Evolutionary conservation across 92 coral and sea anemone genomes (phyloP), one percentile per base, ranked within the genome.

Genomic region (Parazoanthus swiftii): DNA sequence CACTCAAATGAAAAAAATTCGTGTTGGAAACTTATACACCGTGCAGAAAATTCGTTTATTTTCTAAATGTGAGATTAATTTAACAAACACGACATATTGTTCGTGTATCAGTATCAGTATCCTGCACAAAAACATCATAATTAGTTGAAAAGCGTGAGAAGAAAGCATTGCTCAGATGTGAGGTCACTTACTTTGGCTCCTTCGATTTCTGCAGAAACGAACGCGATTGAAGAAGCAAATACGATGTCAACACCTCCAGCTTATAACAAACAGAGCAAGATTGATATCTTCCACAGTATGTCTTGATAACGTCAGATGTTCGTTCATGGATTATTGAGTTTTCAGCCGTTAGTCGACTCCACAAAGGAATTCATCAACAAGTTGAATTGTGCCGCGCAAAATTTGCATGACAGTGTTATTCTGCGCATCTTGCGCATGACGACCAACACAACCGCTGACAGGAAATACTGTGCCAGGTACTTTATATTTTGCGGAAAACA

Each of bases 301-400:
- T 71, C 43, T 46, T 68, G 78, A 70, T 48, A 84, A 21, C 25
- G 51, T 70, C 78, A 43, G 46, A 70, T 50, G 63, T 70, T 71
- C 79, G 8, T 14, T 74, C 87, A 68, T 71, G 42, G 79, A 84
- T 70, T 68, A 84, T 44, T 46, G 44, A 71, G 79, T 84, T 84
- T 84, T 43, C 79, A 70, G 87, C 87, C 87, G 87, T 84, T 84
- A 84, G 65, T 71, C 87, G 6, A 84, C 87, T 84, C 65, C 87
- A 71, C 87, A 84, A 70, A 39, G 87, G 87, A 71, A 84, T 84
- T 84, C 87, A 84, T 37, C 77, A 84, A 26, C 78, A 84, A 84
- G 87, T 84, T 84, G 87, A 84, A 84, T 43, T 84, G 42, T 43
- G 42, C 87, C 86, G 87, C 87, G 87, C 79, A 84, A 84, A 84